Conservation (phyloP, 2,113 vertebrate genomes). For the Grallaria varia region DNA sequence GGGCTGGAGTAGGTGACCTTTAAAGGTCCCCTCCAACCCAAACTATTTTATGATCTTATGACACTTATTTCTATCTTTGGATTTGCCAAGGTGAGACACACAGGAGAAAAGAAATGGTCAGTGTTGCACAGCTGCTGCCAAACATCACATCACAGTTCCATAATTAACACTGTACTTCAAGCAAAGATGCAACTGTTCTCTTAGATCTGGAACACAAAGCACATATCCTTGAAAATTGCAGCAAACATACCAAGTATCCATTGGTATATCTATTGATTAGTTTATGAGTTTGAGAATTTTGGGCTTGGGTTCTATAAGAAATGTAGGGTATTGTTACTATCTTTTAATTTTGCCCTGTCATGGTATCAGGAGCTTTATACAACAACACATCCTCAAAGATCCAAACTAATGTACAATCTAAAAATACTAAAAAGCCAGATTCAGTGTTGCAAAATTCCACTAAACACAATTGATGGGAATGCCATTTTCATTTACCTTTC, state of each 20-base stretch:
- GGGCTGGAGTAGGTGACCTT: not conserved
- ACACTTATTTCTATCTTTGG: not conserved
- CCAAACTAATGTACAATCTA: not conserved
- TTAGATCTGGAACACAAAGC: not conserved
- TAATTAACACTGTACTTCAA: not conserved
- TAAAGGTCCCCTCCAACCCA: not conserved
- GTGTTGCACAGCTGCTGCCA: not conserved
- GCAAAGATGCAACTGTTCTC: not conserved
- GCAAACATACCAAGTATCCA: not conserved
- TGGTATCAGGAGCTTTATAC: not conserved
- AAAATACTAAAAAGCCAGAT: not conserved
- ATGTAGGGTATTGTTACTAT: not conserved
- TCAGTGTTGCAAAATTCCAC: not conserved
- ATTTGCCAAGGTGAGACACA: not conserved
- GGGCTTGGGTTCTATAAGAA: not conserved
- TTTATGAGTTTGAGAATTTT: not conserved
- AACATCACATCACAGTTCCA: not conserved
- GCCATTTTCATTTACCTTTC: not conserved
- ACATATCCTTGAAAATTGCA: not conserved
- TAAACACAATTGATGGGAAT: not conserved
- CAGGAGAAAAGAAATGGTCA: not conserved
- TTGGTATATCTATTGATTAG: not conserved
- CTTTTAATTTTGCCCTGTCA: not conserved
- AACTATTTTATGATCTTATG: not conserved
- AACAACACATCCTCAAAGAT: not conserved